These are phyloP conservation scores for Leptodactylus fallax DNA, from an alignment of 2,797 vertebrate genomes.

Conservation along the genomic window DNA sequence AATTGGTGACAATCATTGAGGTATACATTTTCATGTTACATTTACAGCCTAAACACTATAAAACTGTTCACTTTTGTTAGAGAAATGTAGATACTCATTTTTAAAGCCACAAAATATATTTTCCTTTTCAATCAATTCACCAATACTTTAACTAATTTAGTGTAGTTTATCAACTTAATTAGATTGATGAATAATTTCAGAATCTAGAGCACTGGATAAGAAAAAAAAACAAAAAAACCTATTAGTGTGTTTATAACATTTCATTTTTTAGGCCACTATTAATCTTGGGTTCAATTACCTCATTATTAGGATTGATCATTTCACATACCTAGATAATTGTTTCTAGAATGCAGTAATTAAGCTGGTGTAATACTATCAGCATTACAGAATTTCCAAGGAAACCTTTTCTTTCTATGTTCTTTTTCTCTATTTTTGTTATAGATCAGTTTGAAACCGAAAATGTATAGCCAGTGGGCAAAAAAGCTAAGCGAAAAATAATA, in stretches of 20 bases:
- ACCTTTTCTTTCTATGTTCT: background rate
- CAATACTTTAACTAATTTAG: constrained; percentile 21
- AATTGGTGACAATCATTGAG: background rate
- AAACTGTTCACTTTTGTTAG: background rate
- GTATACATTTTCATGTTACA: background rate
- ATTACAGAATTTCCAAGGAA: no score
- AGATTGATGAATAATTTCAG: constrained; percentile 3
- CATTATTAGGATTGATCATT: constrained; percentile 39
- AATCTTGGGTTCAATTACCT: constrained; percentile 30
- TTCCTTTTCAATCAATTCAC: background rate
- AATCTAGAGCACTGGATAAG: background rate
- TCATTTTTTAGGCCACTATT: constrained; percentile 29
- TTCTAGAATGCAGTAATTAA: constrained; percentile 36
- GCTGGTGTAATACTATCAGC: background rate
- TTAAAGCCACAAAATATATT: background rate
- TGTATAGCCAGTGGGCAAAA: background rate
- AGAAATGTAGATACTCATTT: background rate
- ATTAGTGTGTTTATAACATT: constrained; percentile 34
- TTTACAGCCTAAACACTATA: background rate
- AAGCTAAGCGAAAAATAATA: background rate
- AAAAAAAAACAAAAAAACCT: background rate
- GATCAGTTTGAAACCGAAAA: background rate
- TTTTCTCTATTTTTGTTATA: background rate
- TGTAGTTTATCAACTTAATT: background rate
- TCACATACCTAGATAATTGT: constrained; percentile 21